Conservation (phyloP, 2,797 vertebrate genomes). For the Tachyglossus aculeatus region DNA sequence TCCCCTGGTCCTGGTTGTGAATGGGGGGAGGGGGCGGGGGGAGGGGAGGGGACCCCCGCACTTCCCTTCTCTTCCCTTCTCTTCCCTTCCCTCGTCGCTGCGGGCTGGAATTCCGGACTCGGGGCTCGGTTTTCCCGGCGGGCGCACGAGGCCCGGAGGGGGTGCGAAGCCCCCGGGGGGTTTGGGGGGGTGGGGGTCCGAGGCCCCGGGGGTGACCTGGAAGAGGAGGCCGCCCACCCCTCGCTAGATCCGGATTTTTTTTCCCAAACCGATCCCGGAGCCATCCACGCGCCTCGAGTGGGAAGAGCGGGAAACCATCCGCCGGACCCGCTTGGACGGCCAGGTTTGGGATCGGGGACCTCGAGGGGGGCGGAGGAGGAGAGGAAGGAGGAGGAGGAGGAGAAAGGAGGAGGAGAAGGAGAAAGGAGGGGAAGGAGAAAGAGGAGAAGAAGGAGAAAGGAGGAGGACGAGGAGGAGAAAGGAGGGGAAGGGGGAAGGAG, state of each 20-base stretch:
- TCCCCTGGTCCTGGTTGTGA: slow-evolving; percentile 78
- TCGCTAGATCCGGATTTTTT: too few relatives aligned
- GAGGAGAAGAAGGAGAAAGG: background rate
- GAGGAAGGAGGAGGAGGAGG: background rate
- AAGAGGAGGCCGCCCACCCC: too few relatives aligned
- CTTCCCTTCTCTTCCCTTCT: slow-evolving; percentile 22
- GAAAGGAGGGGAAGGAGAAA: background rate
- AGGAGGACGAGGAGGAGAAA: background rate
- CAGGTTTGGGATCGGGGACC: slow-evolving; percentile 48
- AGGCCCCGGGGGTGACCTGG: background rate
- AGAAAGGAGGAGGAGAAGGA: slow-evolving; percentile 5
- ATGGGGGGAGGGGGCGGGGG: slow-evolving; percentile 76
- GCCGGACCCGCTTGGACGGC: background rate
- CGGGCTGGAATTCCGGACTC: slow-evolving; percentile 2
- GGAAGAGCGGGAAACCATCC: background rate
- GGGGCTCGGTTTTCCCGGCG: background rate
- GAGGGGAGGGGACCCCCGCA: slow-evolving; percentile 50
- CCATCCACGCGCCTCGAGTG: background rate
- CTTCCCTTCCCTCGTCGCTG: slow-evolving; percentile 51
- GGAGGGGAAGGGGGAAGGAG: too few relatives aligned
- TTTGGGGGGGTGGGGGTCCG: background rate
- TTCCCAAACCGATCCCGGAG: slow-evolving; percentile 15
- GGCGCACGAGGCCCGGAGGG: background rate
- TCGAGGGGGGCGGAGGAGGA: slow-evolving; percentile 7
- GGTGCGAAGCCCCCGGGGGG: background rate